These are phyloP conservation scores for Neuroterus valhalla DNA, from an alignment of 1,140 invertebrate genomes.

Conservation along the genomic window DNA sequence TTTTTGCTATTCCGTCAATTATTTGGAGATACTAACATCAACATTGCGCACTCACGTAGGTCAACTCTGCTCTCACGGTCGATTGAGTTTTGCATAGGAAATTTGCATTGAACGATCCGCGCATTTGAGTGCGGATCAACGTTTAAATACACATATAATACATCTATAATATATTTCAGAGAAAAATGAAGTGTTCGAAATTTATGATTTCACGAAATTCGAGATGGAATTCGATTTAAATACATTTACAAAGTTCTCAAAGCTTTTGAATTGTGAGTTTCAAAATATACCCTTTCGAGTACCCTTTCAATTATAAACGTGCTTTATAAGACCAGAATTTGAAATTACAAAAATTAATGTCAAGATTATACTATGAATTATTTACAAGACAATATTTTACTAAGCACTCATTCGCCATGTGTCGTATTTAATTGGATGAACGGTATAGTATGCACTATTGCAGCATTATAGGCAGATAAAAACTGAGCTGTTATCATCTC, in stretches of 20 bases:
- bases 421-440: background rate
- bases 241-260: too few species aligned
- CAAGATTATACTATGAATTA: too few species aligned
- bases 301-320: too few species aligned
- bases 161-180: background rate
- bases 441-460: background rate
- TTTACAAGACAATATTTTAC: too few species aligned
- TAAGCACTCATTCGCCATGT: background rate
- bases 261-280: too few species aligned
- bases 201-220: background rate
- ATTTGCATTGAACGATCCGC: conserved; percentile 58
- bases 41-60: background rate
- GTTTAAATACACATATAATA: conserved; percentile 24
- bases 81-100: conserved; percentile 56
- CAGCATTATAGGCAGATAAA: background rate
- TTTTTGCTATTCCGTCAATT: background rate
- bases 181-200: background rate
- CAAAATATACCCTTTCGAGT: too few species aligned
- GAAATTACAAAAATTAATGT: too few species aligned
- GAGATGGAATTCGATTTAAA: too few species aligned
- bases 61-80: conserved; percentile 43
- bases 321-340: too few species aligned
- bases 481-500: background rate
- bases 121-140: conserved; percentile 47
- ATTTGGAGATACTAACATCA: background rate